Evolutionary conservation across 2,113 vertebrate genomes (phyloP), one percentile per base, ranked within the genome.

Genomic region (Tichodroma muraria): DNA sequence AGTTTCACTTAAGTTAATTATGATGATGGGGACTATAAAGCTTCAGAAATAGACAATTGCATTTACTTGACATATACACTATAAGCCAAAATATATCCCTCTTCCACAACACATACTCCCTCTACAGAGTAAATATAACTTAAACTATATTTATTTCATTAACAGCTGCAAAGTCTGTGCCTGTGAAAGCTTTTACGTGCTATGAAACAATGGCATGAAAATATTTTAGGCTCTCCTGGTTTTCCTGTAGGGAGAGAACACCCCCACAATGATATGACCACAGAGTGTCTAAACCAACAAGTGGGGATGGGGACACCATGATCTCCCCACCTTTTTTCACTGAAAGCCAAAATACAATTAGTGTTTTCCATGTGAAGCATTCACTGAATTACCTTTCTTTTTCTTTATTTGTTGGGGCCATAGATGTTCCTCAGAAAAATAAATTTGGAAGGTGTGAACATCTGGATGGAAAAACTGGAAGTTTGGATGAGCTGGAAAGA

Each of bases 1-100:
- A 92, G 53, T 60, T 88, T 96, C 65, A 79, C 65, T 95, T 95
- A 37, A 94, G 64, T 42, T 95, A 91, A 90, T 93, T 91, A 80
- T 60, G 35, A 71, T 45, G 75, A 91, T 80, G 47, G 40, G 28
- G 25, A 17, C 71, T 80, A 71, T 78, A 88, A 95, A 83, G 76
- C 82, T 83, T 83, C 47, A 89, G 57, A 92, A 94, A 68, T 4
- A 88, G 84, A 77, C 88, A 95, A 91, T 22, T 85, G 37, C 27
- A 71, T 90, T 89, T 89, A 61, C 81, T 88, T 90, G 91, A 91
- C 60, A 44, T 44, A 54, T 59, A 80, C 24, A 52, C 30, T 59
- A 38, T 37, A 66, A 91, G n/a, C 37, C 70, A 73, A 85, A 88
- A 54, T 38, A 83, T 4, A 45, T 35, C 52, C 38, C 38, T 86